Percentiles rank a stretch among this genome's conserved stretches.
phyloP scores from a whole-genome alignment of 2,113 vertebrate species.

The Lophura nycthemera region DNA sequence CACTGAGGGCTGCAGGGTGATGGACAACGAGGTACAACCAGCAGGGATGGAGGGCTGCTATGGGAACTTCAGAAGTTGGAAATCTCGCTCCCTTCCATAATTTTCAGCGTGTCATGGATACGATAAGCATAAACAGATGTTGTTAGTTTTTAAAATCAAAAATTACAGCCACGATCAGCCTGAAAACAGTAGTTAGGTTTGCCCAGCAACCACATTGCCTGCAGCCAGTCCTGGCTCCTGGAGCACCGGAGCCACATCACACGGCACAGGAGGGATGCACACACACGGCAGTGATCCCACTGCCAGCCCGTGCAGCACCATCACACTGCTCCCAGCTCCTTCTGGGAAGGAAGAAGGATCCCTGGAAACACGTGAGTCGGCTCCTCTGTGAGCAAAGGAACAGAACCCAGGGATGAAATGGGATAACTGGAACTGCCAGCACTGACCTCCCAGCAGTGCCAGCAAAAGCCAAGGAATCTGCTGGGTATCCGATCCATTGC shows the following conservation, averaged over 20 bases:
- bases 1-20: background rate
- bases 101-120: background rate
- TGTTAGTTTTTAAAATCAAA: background rate
- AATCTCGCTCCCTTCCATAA: background rate
- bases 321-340: background rate
- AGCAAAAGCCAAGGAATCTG: background rate
- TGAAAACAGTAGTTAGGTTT: background rate
- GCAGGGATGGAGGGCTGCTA: background rate
- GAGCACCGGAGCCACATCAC: rapidly evolving
- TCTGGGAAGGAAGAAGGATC: background rate
- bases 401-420: background rate
- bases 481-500: background rate
- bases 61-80: background rate
- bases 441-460: background rate
- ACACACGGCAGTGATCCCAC: rapidly evolving
- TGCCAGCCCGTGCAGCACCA: background rate
- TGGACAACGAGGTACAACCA: rapidly evolving
- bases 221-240: background rate
- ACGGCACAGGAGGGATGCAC: background rate
- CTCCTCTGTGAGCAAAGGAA: background rate
- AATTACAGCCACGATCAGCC: background rate
- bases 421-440: background rate
- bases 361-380: rapidly evolving
- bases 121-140: background rate
- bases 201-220: no score